A percentile compares a stretch with the other conserved stretches of the same genome.
Evolutionary conservation across 2,113 vertebrate genomes (phyloP).

Genomic region (Lagopus leucura): DNA sequence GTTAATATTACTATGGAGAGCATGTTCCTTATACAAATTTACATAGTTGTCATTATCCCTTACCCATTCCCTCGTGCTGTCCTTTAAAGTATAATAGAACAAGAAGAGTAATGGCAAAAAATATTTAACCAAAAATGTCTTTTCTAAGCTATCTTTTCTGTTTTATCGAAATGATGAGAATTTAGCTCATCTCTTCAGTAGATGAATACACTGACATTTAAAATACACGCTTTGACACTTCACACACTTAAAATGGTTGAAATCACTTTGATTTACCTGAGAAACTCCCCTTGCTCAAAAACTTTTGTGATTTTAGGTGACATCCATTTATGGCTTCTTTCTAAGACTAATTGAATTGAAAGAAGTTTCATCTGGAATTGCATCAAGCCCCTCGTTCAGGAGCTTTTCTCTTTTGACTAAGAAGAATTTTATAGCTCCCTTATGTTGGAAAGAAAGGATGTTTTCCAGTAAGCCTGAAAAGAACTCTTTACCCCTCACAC

Average conservation of each 20-base stretch:
- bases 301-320: neutral
- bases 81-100: neutral
- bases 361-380: neutral
- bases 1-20: neutral
- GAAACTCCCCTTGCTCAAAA: neutral
- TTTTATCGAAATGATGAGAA: neutral
- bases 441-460: neutral
- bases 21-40: neutral
- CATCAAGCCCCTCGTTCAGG: neutral
- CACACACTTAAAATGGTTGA: neutral
- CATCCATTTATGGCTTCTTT: rapidly evolving
- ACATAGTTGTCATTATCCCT: neutral
- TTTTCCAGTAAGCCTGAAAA: neutral
- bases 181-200: neutral
- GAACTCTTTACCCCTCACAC: neutral
- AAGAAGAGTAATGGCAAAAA: neutral
- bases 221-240: neutral
- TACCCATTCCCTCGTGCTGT: neutral
- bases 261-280: neutral
- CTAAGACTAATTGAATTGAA: neutral
- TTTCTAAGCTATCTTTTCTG: neutral
- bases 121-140: neutral
- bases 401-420: neutral
- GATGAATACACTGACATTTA: neutral
- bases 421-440: neutral